phyloP scores from a whole-genome alignment of 2,113 vertebrate genomes.

The Tachycineta bicolor region DNA sequence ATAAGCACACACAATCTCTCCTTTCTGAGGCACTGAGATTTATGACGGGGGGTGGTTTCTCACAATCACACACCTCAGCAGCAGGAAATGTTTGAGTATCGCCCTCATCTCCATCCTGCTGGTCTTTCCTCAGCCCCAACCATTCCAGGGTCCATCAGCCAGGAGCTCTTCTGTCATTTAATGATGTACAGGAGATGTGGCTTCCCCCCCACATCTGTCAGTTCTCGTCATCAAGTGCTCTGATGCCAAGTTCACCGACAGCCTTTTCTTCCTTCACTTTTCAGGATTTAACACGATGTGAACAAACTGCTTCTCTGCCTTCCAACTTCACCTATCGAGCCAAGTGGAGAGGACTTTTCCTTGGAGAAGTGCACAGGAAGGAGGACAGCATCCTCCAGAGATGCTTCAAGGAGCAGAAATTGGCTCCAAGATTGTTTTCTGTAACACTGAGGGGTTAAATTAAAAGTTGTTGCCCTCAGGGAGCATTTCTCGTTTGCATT shows the following conservation, averaged over 20 bases:
- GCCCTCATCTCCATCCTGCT: background rate
- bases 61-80: background rate
- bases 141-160: background rate
- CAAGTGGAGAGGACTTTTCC: background rate
- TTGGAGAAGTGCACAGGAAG: background rate
- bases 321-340: rapidly evolving
- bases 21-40: background rate
- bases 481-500: background rate
- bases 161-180: rapidly evolving
- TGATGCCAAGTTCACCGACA: background rate
- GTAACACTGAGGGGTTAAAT: background rate
- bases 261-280: background rate
- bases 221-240: background rate
- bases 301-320: background rate
- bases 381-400: background rate
- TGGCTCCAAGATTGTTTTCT: background rate
- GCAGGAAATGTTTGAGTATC: background rate
- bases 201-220: rapidly evolving
- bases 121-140: background rate
- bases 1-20: background rate
- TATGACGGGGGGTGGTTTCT: background rate
- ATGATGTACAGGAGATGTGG: rapidly evolving
- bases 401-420: background rate
- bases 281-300: background rate
- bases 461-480: background rate